Evolutionary conservation across 2,888 invertebrate species (phyloP).

Genomic region (Tenthredo livida): DNA sequence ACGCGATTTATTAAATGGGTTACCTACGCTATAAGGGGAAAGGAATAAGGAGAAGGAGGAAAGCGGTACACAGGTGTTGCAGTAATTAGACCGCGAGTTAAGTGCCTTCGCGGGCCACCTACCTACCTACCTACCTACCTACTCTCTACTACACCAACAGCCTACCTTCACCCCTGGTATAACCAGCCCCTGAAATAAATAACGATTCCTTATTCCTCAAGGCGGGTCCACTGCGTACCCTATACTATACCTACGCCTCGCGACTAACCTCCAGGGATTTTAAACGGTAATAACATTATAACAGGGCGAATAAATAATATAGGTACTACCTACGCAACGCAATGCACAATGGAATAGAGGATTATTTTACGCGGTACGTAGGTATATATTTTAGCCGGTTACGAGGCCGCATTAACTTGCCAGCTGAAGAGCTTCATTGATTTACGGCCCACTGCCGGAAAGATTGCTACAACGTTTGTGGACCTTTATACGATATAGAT

Average conservation of each 20-base stretch:
- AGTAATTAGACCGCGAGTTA: slow-evolving; percentile 57
- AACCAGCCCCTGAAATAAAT: slow-evolving; percentile 37
- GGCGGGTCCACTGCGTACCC: not conserved
- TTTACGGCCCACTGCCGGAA: not conserved
- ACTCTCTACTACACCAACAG: not conserved
- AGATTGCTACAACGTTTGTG: not conserved
- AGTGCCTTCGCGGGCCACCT: slow-evolving; percentile 45
- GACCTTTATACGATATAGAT: not conserved
- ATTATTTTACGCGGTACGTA: slow-evolving; percentile 12
- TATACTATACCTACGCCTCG: not conserved
- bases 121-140: slow-evolving; percentile 19
- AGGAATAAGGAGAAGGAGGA: not conserved
- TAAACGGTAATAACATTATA: slow-evolving; percentile 36
- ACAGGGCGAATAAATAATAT: slow-evolving; percentile 20
- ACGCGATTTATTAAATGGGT: not conserved
- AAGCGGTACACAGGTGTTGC: slow-evolving; percentile 55
- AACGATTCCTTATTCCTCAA: slow-evolving; percentile 33
- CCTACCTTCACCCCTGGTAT: not conserved
- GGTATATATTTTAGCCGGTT: not conserved
- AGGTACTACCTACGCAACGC: too few relatives aligned
- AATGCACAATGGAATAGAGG: slow-evolving; percentile 21
- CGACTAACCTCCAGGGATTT: slow-evolving; percentile 26
- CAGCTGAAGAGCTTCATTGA: slow-evolving; percentile 22
- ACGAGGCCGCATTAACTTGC: not conserved
- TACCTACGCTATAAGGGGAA: not conserved